Conservation (phyloP, 1,140 invertebrate genomes). For the Drosophila pachea region DNA sequence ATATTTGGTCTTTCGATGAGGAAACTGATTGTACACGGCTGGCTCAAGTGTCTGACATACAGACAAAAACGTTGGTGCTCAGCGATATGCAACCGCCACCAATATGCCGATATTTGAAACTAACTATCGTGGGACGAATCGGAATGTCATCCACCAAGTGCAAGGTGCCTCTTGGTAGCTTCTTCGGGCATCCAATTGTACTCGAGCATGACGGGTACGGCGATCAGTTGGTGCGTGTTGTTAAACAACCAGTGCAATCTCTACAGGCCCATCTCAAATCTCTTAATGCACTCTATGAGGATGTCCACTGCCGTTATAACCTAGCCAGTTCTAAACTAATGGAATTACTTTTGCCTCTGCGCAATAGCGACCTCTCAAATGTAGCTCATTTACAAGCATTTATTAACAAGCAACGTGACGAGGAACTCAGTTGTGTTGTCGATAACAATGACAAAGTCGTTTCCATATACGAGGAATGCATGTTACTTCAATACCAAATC, state of each 20-base stretch:
- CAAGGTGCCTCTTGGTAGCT: slow-evolving; percentile 93
- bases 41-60: slow-evolving; percentile 92
- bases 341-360: slow-evolving; percentile 86
- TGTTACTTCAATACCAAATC: slow-evolving; percentile 88
- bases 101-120: slow-evolving; percentile 92
- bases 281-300: slow-evolving; percentile 82
- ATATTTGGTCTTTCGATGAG: slow-evolving; percentile 92
- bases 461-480: slow-evolving; percentile 89
- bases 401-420: slow-evolving; percentile 84
- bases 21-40: slow-evolving; percentile 90
- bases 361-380: slow-evolving; percentile 88
- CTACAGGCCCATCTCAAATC: slow-evolving; percentile 71
- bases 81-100: slow-evolving; percentile 93
- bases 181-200: slow-evolving; percentile 92
- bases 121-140: slow-evolving; percentile 92
- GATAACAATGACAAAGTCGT: slow-evolving; percentile 86
- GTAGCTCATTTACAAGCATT: slow-evolving; percentile 89
- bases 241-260: slow-evolving; percentile 55
- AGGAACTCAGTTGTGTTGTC: slow-evolving; percentile 79
- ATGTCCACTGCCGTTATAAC: slow-evolving; percentile 90
- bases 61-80: slow-evolving; percentile 88
- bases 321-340: slow-evolving; percentile 90
- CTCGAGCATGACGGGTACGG: slow-evolving; percentile 84
- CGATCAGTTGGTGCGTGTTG: slow-evolving; percentile 76
- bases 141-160: slow-evolving; percentile 93